Evolutionary conservation across 2,888 invertebrate genomes (phyloP).

Genomic region (Philereme transversata): DNA sequence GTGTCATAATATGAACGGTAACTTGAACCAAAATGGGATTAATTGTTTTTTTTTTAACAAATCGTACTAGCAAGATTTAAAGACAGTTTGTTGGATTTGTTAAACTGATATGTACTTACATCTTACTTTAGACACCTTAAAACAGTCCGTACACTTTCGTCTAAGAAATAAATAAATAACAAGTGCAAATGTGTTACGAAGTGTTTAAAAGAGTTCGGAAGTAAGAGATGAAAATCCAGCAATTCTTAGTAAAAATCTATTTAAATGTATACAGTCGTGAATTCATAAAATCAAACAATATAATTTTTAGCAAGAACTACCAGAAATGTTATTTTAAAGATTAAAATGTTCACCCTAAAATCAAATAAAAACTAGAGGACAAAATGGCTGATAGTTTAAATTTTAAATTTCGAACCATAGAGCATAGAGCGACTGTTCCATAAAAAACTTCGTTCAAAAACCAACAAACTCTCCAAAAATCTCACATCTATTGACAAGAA

Average conservation of each 20-base stretch:
- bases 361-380: neutral
- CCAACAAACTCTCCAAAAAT: conserved; percentile 38
- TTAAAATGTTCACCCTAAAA: neutral
- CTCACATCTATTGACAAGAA: conserved; percentile 46
- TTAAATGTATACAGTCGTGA: conserved; percentile 13
- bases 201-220: conserved; percentile 43
- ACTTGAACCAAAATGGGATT: conserved; percentile 48
- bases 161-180: conserved; percentile 35
- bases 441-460: conserved; percentile 25
- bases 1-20: conserved; percentile 47
- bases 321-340: conserved; percentile 1
- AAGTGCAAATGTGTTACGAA: conserved; percentile 28
- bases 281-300: conserved; percentile 18
- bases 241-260: conserved; percentile 28
- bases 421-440: neutral
- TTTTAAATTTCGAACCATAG: neutral
- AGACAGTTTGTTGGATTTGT: conserved; percentile 52
- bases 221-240: conserved; percentile 35
- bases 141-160: conserved; percentile 34
- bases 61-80: conserved; percentile 42
- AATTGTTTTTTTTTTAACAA: conserved; percentile 34
- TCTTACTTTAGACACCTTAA: conserved; percentile 50
- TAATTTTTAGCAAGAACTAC: conserved; percentile 29
- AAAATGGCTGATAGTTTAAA: too few species aligned
- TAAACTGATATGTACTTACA: conserved; percentile 60